Conservation (phyloP, 1,140 invertebrate genomes). For the Hyles euphorbiae region DNA sequence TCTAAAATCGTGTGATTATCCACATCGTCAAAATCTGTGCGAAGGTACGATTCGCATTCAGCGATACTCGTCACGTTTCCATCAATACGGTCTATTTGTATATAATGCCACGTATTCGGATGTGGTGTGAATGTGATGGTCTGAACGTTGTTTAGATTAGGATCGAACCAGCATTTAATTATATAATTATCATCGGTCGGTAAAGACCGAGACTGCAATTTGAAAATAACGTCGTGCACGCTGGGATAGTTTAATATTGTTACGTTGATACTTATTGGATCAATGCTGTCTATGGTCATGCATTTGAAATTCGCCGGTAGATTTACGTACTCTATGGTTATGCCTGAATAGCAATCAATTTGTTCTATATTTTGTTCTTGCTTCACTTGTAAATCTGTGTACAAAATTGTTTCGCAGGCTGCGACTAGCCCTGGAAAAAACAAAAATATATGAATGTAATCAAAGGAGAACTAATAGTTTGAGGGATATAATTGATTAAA, state of each 20-base stretch:
- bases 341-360: slow-evolving; percentile 49
- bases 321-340: slow-evolving; percentile 40
- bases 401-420: slow-evolving; percentile 72
- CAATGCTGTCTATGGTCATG: slow-evolving; percentile 36
- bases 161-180: slow-evolving; percentile 51
- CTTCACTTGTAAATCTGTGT: slow-evolving; percentile 76
- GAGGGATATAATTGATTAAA: too few species aligned
- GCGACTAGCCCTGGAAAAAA: slow-evolving; percentile 57
- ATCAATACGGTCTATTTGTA: slow-evolving; percentile 51
- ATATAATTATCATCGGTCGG: slow-evolving; percentile 58
- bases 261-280: slow-evolving; percentile 52
- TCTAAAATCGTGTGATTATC: slow-evolving; percentile 60
- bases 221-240: slow-evolving; percentile 41
- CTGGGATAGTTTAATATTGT: slow-evolving; percentile 34
- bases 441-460: background rate
- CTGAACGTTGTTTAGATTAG: slow-evolving; percentile 31
- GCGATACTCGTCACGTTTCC: slow-evolving; percentile 38
- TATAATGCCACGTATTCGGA: slow-evolving; percentile 77
- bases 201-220: slow-evolving; percentile 58
- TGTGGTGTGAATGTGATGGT: slow-evolving; percentile 75
- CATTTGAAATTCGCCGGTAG: slow-evolving; percentile 52
- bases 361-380: slow-evolving; percentile 33
- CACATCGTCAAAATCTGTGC: slow-evolving; percentile 40
- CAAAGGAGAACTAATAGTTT: too few species aligned
- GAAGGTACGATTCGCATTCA: slow-evolving; percentile 50